Conservation (phyloP, 2,113 vertebrate genomes). For the Poecilia latipinna region DNA sequence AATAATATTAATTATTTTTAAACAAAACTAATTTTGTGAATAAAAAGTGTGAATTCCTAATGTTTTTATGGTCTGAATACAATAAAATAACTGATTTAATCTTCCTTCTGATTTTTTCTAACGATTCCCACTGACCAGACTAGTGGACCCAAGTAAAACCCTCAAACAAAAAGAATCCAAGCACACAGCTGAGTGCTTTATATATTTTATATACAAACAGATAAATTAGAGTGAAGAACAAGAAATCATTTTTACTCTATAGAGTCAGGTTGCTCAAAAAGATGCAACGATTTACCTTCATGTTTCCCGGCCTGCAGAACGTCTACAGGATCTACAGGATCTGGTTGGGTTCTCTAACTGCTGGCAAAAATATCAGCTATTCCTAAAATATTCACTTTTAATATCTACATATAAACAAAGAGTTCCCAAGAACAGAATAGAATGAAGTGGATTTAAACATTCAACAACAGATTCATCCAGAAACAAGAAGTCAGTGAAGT, state of each 20-base stretch:
- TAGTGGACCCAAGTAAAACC: constrained; percentile 26
- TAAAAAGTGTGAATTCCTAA: no score
- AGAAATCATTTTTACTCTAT: constrained; percentile 25
- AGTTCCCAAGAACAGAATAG: not conserved
- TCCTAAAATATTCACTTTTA: constrained; percentile 19
- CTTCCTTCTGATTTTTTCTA: no score
- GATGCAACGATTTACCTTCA: not conserved
- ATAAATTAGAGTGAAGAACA: constrained; percentile 45
- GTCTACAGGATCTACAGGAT: not conserved
- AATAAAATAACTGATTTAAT: no score
- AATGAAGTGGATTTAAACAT: not conserved
- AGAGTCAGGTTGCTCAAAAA: constrained; percentile 40
- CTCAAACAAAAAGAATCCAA: constrained; percentile 7
- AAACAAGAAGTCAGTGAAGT: not conserved
- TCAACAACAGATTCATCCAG: not conserved
- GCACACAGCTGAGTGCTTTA: constrained; percentile 27
- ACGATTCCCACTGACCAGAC: not conserved
- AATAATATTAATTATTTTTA: no score
- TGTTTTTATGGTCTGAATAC: no score
- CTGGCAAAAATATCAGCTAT: constrained; percentile 44
- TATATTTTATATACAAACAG: constrained; percentile 59
- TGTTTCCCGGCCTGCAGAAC: no score
- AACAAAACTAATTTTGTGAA: no score
- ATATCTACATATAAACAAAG: constrained; percentile 37
- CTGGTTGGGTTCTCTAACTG: not conserved